phyloP scores from a whole-genome alignment of 2,888 invertebrate species.

The Siphlonurus alternatus region DNA sequence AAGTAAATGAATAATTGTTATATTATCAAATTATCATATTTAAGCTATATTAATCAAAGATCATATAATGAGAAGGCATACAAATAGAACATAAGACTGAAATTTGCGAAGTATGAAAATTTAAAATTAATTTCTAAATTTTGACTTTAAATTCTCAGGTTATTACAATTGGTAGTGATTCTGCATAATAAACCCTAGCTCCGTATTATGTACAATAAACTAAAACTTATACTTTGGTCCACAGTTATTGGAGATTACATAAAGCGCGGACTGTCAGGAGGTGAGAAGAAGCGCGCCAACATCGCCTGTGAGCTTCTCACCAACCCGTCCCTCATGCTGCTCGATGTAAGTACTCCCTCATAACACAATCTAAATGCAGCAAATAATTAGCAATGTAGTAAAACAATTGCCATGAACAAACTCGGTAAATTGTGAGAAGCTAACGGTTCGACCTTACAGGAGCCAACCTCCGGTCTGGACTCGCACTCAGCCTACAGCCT shows the following conservation, averaged over 20 bases:
- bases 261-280: conserved; percentile 59
- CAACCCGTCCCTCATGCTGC: conserved; percentile 58
- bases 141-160: not conserved
- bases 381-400: too few species aligned
- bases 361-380: too few species aligned
- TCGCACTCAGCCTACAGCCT: conserved; percentile 60
- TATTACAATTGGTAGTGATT: too few species aligned
- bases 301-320: conserved; percentile 69
- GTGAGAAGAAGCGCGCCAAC: conserved; percentile 67
- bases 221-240: conserved; percentile 14
- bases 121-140: too few species aligned
- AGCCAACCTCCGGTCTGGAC: conserved; percentile 68
- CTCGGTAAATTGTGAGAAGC: not conserved
- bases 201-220: not conserved
- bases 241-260: conserved; percentile 56
- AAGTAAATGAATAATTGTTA: too few species aligned
- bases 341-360: conserved; percentile 51
- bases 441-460: conserved; percentile 31
- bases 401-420: not conserved
- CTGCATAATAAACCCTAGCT: too few species aligned
- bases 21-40: too few species aligned
- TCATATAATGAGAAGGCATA: too few species aligned
- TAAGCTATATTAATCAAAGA: too few species aligned
- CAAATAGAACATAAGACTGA: too few species aligned
- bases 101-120: too few species aligned